A percentile compares a stretch with the other conserved stretches of the same genome.
Conservation (phyloP, 2,797 vertebrate species). For the Coranthus polyacanthus region DNA sequence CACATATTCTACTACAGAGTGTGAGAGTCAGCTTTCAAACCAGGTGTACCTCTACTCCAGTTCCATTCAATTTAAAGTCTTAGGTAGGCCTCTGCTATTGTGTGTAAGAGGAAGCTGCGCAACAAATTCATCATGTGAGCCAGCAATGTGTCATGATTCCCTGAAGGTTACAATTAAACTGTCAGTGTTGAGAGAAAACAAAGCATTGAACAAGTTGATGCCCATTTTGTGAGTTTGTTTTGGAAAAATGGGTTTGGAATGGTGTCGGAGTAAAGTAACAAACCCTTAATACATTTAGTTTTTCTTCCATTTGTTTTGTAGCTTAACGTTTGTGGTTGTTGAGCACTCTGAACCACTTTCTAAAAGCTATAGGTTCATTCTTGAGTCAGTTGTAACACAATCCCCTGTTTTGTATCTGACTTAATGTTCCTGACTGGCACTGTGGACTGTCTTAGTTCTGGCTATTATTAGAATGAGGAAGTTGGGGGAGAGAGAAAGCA, state of each 20-base stretch:
- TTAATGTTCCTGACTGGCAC: constrained; percentile 25
- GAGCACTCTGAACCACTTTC: neutral
- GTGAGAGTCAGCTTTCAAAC: constrained; percentile 20
- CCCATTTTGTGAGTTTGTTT: constrained; percentile 32
- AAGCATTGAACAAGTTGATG: constrained; percentile 36
- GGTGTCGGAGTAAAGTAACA: neutral
- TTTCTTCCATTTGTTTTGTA: constrained; percentile 6
- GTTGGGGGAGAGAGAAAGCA: constrained; percentile 25
- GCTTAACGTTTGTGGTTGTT: constrained; percentile 11
- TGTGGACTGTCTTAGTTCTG: constrained; percentile 22
- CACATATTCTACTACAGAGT: neutral
- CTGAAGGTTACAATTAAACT: constrained; percentile 54
- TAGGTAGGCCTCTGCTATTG: constrained; percentile 6
- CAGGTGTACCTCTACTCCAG: constrained; percentile 22
- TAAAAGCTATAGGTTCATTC: neutral
- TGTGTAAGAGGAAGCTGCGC: constrained; percentile 33
- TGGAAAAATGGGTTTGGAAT: constrained; percentile 29
- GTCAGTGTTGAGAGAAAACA: constrained; percentile 45
- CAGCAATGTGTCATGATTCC: constrained; percentile 46
- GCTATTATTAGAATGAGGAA: constrained; percentile 73
- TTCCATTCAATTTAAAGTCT: constrained; percentile 13
- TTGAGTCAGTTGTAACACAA: neutral
- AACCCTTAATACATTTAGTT: constrained; percentile 3
- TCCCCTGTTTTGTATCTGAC: constrained; percentile 26
- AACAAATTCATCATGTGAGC: constrained; percentile 40